Base-by-base conservation (phyloP, 2,113 vertebrate species). In the Bettongia penicillata region DNA sequence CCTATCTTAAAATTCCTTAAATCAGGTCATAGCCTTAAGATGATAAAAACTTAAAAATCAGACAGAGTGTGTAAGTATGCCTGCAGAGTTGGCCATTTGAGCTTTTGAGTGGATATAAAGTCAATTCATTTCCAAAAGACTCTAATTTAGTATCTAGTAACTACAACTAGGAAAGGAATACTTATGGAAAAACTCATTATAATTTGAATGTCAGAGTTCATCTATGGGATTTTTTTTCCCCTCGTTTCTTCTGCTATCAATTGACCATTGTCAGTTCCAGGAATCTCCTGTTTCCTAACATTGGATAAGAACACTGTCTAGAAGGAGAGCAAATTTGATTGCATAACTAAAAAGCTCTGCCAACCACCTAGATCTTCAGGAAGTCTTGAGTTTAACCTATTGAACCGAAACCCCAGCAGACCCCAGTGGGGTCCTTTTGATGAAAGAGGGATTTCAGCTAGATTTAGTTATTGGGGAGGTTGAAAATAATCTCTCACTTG, bases 141-240 rank as follows among this genome's bases (percentile, higher is more conserved):
- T 94, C 93, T 94, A 84, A 89, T 97, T 84, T 95, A 94, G 4
- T 95, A 24, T 95, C 91, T 95, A 94, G 48, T 94, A 84, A 53
- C 57, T 53, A n/a, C 90, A 53, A 92, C 25, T 95, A 49, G 84
- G 48, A 94, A 96, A 90, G 19, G 37, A 8, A 26, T 98, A 37
- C 91, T 47, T 51, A 24, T 96, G 93, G 93, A 97, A 96, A 51
- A 77, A 47, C 51, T 93, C 77, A 4, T 90, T 97, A 93, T 93
- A 31, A 90, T 96, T 92, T 51, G 6, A 92, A 95, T 93, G 89
- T 92, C 90, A 95, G n/a, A 98, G 91, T 96, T 97, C 90, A 95
- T 31, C 51, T 95, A 26, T 53, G 24, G 95, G 55, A 89, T 49
- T 43, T 28, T 57, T 48, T 91, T 53, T 43, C 90, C 0, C 43